Base-by-base conservation (phyloP, 2,888 invertebrate genomes). In the Ophonus ardosiacus region DNA sequence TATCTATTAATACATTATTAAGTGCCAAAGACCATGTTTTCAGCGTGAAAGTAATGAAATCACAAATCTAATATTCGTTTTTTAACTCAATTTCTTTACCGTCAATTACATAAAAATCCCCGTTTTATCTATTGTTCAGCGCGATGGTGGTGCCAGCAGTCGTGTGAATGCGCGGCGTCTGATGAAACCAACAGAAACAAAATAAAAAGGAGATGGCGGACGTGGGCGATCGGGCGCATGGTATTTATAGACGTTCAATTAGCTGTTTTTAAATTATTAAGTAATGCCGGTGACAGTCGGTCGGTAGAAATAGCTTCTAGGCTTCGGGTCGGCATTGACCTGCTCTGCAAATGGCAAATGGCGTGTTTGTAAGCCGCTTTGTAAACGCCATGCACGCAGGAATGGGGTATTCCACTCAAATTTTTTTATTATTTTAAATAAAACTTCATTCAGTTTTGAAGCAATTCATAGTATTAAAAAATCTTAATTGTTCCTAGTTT, bases 211-310 rank as follows among this genome's bases (percentile, higher is more conserved):
- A 31, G 15, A 7, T 24, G 68, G 10, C 38, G 38, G 59, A 38
- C 59, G 80, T 63, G 51, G 63, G 63, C 61, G 81, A 81, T 81
- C 57, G 68, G 82, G 82, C 71, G 82, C 82, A 82, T 7, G 71
- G 56, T 82, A 71, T 82, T 82, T 82, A 82, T 82, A 82, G 51
- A 51, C 17, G 68, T 82, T 82, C 71, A 82, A 82, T 82, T 82
- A 82, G 71, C 82, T 82, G 82, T 82, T 82, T 82, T 82, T 57
- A 82, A 81, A 82, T 71, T 82, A 82, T 82, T 82, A 82, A 71
- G 82, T 82, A 82, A 82, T 82, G 82, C 71, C 15, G 82, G 71
- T 71, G 82, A 71, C 71, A 71, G 82, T 15, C 57, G 81, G 82
- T 15, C 57, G 81, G 43, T 71, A 15, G 57, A 82, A 82, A 82